A percentile compares a stretch with the other conserved stretches of the same genome.
These are phyloP conservation scores for Poeciliopsis presidionis DNA, from an alignment of 2,797 vertebrate genomes.

Conservation along the genomic window DNA sequence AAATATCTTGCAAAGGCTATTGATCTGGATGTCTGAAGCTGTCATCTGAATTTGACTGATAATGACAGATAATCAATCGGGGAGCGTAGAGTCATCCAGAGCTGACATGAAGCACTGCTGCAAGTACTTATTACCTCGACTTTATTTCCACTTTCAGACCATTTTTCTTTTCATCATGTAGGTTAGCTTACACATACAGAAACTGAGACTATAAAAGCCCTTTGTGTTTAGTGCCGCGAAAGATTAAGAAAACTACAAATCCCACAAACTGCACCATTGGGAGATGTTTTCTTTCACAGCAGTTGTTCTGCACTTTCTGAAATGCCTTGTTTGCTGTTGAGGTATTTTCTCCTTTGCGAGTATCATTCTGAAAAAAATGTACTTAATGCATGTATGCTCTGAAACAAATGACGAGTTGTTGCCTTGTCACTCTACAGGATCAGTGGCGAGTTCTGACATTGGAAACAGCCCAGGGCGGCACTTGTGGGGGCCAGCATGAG, in stretches of 20 bases:
- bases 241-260: neutral
- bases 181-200: neutral
- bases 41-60: conserved; percentile 61
- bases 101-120: conserved; percentile 24
- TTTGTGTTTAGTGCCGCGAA: neutral
- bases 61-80: conserved; percentile 65
- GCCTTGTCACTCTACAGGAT: neutral
- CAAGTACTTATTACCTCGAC: conserved; percentile 11
- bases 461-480: too few relatives aligned
- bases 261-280: neutral
- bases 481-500: neutral
- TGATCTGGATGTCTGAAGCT: conserved; percentile 58
- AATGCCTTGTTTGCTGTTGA: neutral
- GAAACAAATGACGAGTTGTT: neutral
- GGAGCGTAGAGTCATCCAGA: conserved; percentile 45
- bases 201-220: neutral
- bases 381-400: neutral
- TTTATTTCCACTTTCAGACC: conserved; percentile 35
- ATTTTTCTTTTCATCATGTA: neutral
- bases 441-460: too few relatives aligned
- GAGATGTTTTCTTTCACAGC: neutral
- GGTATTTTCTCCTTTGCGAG: neutral
- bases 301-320: neutral
- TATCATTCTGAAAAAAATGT: neutral
- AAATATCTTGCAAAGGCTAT: conserved; percentile 60